Conservation (phyloP, 2,888 invertebrate genomes). For the Spialia ferax region DNA sequence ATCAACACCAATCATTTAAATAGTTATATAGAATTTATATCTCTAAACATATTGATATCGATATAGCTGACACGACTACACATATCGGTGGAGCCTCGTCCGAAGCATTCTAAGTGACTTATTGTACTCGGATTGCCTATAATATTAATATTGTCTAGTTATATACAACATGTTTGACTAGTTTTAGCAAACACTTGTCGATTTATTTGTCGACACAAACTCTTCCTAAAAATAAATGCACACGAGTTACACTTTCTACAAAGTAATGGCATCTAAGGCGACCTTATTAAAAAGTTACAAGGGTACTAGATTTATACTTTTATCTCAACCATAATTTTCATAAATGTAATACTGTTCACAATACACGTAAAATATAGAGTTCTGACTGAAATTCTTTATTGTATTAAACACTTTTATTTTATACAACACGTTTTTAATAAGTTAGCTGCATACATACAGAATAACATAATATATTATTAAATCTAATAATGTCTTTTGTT, state of each 20-base stretch:
- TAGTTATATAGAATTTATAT: conserved; percentile 17
- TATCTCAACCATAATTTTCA: not conserved
- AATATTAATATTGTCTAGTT: conserved; percentile 22
- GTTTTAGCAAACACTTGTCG: conserved; percentile 3
- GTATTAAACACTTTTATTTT: not conserved
- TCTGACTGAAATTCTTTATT: not conserved
- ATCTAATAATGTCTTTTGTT: conserved; percentile 11
- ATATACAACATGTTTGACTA: conserved; percentile 21
- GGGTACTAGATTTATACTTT: not conserved
- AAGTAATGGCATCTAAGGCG: not conserved
- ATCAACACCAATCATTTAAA: conserved; percentile 13
- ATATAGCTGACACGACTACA: conserved; percentile 19
- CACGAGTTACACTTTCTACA: not conserved
- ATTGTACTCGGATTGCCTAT: not conserved
- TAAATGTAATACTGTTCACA: not conserved
- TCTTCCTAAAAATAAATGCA: conserved; percentile 10
- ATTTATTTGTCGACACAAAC: not conserved
- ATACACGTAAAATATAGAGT: not conserved
- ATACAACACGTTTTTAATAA: not conserved
- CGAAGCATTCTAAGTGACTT: conserved; percentile 9
- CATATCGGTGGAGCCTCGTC: conserved; percentile 24
- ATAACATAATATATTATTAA: conserved; percentile 15
- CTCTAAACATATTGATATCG: conserved; percentile 22
- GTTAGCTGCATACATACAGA: not conserved
- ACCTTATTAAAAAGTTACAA: not conserved